Base-by-base conservation (phyloP, 1,140 invertebrate species). In the Rhopalosiphum padi region DNA sequence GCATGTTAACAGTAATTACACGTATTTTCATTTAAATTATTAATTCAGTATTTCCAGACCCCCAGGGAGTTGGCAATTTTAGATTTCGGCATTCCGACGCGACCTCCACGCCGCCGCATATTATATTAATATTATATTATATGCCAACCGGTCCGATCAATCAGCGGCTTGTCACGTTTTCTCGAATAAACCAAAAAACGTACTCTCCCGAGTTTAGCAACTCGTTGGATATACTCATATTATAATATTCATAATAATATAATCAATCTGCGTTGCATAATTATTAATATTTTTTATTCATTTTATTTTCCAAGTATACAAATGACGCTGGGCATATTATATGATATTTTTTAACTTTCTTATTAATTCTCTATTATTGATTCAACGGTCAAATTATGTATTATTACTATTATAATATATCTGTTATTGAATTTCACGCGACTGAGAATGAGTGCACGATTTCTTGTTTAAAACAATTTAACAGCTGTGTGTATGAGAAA, bases 71-170 rank as follows among this genome's bases (percentile, higher is more conserved):
- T 35, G 55, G 87, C 87, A 43, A 68, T 91, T 68, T 91, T 68
- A 30, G 23, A 91, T 91, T 91, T 89, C 87, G 46, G 46, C 91
- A 51, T 37, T 83, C 37, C 90, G 60, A 90, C 77, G 41, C n/a
- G 48, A 83, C 91, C 68, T 92, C 85, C 60, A n/a, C 46, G 9
- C 90, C 68, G 37, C 51, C 60, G 18, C n/a, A 30, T 68, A 43
- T 18, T 46, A 68, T 68, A 90, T 68, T 60, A 60, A 43, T 90
- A 68, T 55, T n/a, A 55, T 30, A 41, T 30, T 53, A 77, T n/a
- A 46, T n/a, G 90, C 48, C 82, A 85, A 91, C 91, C 91, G 91
- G 91, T 92, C 82, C 91, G 48, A 91, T 91, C 90, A 35, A 91
- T 91, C 90, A 48, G 60, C 30, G 46, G 37, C 25, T 82, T 82